Evolutionary conservation across 1,140 invertebrate genomes (phyloP).

Genomic region (Drosophila santomea): DNA sequence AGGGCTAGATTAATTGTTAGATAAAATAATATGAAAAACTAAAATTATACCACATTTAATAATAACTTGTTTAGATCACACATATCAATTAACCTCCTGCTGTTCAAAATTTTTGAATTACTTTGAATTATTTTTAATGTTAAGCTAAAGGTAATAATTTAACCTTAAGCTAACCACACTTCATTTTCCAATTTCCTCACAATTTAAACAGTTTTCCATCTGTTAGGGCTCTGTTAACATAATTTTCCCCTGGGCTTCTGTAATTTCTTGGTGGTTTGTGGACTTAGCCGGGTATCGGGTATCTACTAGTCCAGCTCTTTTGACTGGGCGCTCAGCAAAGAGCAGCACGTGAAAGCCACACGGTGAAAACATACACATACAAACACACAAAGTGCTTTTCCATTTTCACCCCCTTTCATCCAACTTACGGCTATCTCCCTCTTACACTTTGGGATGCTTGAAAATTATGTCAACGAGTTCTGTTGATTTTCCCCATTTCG

Average conservation of each 20-base stretch:
- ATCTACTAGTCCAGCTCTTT: constrained; percentile 48
- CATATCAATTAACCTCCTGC: too few species aligned
- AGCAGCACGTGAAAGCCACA: constrained; percentile 20
- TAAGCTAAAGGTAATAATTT: not conserved
- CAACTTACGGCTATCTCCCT: constrained; percentile 6
- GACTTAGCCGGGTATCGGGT: constrained; percentile 61
- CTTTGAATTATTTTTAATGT: not conserved
- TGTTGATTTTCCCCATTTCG: constrained; percentile 78
- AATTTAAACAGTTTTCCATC: constrained; percentile 8
- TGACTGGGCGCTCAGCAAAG: constrained; percentile 59
- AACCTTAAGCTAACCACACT: not conserved
- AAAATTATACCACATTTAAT: not conserved
- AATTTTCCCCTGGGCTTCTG: constrained; percentile 24
- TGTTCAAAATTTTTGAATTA: not conserved
- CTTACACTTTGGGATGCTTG: constrained; percentile 48
- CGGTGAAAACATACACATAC: constrained; percentile 1
- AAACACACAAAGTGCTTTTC: constrained; percentile 6
- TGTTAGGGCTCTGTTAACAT: constrained; percentile 36
- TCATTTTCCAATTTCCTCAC: constrained; percentile 2
- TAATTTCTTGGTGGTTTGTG: constrained; percentile 38
- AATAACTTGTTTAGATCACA: too few species aligned
- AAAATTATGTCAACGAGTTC: constrained; percentile 84
- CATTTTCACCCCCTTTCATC: constrained; percentile 3
- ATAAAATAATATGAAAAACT: not conserved
- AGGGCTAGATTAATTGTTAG: constrained; percentile 2